Evolutionary conservation across 1,140 invertebrate genomes (phyloP).

Genomic region (Sitophilus oryzae): DNA sequence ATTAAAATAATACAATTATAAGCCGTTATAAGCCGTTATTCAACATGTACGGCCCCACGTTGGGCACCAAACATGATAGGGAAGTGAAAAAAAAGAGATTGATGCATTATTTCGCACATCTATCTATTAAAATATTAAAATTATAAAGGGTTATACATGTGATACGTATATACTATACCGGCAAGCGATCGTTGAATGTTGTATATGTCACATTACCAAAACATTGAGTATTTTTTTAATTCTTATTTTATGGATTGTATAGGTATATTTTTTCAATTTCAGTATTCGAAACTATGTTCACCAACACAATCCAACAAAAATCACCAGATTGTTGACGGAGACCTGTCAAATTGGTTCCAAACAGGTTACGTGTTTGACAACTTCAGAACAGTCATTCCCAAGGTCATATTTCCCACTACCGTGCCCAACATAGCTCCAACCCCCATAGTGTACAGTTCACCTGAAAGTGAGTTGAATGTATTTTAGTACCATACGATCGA

Average conservation of each 20-base stretch:
- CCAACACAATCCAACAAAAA: constrained; percentile 24
- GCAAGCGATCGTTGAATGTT: no score
- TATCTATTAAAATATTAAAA: no score
- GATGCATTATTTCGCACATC: no score
- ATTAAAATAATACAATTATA: no score
- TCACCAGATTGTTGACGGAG: constrained; percentile 55
- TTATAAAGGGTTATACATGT: no score
- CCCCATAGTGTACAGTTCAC: constrained; percentile 50
- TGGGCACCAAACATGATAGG: no score
- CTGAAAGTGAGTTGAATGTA: constrained; percentile 52
- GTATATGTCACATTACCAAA: no score
- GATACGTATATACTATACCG: no score
- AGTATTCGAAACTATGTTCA: constrained; percentile 40
- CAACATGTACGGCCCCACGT: no score
- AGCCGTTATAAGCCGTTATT: no score
- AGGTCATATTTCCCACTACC: constrained; percentile 55
- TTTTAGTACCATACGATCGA: no score
- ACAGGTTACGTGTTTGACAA: constrained; percentile 74
- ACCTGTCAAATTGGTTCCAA: constrained; percentile 68
- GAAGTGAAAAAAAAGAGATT: no score
- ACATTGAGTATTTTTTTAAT: not conserved
- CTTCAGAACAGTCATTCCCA: constrained; percentile 64
- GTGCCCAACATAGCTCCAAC: constrained; percentile 47
- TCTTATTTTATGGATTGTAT: not conserved
- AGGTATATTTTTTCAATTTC: constrained; percentile 16